phyloP scores from a whole-genome alignment of 1,140 invertebrate genomes.

The Atopsyche davidsoni region DNA sequence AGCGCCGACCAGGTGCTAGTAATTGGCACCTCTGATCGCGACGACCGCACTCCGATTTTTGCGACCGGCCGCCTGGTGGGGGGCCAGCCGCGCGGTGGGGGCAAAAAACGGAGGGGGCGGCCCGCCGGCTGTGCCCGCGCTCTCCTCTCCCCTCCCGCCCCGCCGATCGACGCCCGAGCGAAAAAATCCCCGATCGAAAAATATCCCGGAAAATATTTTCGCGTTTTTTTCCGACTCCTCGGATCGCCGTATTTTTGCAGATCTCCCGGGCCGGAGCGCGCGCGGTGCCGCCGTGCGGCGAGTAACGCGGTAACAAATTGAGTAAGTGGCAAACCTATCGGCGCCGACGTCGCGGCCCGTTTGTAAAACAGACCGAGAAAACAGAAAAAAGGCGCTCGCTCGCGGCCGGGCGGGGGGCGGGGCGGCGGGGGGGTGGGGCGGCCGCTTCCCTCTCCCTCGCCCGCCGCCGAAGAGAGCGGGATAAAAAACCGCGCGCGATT shows the following conservation, averaged over 20 bases:
- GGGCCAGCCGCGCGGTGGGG: conserved; percentile 11
- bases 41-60: conserved; percentile 17
- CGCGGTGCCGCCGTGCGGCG: conserved; percentile 14
- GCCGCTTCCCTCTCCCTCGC: background rate
- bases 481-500: conserved; percentile 25
- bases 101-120: conserved; percentile 19
- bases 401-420: conserved; percentile 9
- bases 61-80: conserved; percentile 13
- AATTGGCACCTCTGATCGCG: conserved; percentile 27
- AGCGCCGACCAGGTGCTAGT: conserved; percentile 25
- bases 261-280: background rate
- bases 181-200: too few relatives aligned
- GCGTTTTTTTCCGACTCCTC: background rate
- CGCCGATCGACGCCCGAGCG: background rate
- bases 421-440: conserved; percentile 3
- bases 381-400: conserved; percentile 26
- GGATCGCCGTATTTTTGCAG: background rate
- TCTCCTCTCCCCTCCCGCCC: conserved; percentile 11
- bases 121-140: conserved; percentile 13
- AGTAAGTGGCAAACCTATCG: conserved; percentile 19
- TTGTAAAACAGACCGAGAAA: conserved; percentile 26
- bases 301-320: conserved; percentile 25
- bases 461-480: conserved; percentile 5
- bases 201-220: background rate
- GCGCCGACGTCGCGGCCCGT: conserved; percentile 22